Evolutionary conservation across 2,797 vertebrate genomes (phyloP), one percentile per base, ranked within the genome.

Genomic region (Lithobates pipiens): DNA sequence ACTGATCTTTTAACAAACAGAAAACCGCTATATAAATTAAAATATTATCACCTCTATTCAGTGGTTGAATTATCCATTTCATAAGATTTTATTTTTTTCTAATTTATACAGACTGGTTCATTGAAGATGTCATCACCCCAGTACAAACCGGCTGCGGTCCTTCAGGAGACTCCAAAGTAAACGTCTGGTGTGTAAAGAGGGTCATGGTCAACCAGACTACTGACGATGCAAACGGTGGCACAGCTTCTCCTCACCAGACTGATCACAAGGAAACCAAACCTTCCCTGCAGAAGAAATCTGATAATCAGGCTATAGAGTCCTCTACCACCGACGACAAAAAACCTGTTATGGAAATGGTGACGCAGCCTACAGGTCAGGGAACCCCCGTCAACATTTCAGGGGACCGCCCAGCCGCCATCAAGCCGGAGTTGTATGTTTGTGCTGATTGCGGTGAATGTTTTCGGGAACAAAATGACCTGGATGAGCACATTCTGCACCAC

Each of bases 151-250:
- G 36, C 15, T 39, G 7, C 9, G 3, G 39, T 39, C 68, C 34
- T 32, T 54, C 13, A 5, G 21, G 70, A 42, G 16, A 72, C 18
- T 50, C 25, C 25, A 18, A 54, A 0, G 77, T 80, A 16, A 71
- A 72, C 5, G 79, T 80, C 6, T 80, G 79, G 79, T 72, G 23
- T 9, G 79, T 80, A 13, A 71, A 80, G 44, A 80, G 44, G 42
- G 21, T 80, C 21, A 34, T 50, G 21, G 68, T 70, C 2, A 70
- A 39, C 68, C 67, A 80, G 23, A 69, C 29, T 42, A 21, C 23
- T 1, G 10, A 11, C 0, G 21, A 32, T 3, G 78, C 10, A 9
- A 27, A 9, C 7, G 25, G 46, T 5, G 27, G 13, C 7, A 8
- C 21, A 25, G 32, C 16, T 50, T 29, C 77, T 29, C 27, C 65